Percentiles rank a stretch among this genome's conserved stretches.
Evolutionary conservation across 2,888 invertebrate genomes (phyloP).

Genomic region (Ormyrus nitidulus): DNA sequence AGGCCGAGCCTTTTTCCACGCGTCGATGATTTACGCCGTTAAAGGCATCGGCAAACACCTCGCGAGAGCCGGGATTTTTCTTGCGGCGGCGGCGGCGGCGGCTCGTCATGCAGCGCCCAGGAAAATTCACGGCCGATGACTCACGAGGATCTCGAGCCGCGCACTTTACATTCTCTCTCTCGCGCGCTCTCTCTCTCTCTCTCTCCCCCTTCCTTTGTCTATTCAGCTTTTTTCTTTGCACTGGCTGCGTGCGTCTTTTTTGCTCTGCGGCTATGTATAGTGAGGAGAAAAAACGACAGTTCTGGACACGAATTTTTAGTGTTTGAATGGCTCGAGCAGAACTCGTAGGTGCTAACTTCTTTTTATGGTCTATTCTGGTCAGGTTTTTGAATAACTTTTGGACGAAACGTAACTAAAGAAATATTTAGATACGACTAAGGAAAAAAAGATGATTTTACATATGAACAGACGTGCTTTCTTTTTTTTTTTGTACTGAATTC

Average conservation of each 20-base stretch:
- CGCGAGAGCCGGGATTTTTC: conserved; percentile 35
- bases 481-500: too few relatives aligned
- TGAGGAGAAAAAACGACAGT: conserved; percentile 5
- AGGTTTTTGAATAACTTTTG: not conserved
- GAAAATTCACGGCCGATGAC: conserved; percentile 55
- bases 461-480: too few relatives aligned
- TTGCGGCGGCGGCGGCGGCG: not conserved
- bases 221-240: conserved; percentile 11
- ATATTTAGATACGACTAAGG: too few relatives aligned
- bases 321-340: not conserved
- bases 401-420: too few relatives aligned
- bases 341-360: not conserved
- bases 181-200: not conserved
- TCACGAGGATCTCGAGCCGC: conserved; percentile 38
- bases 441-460: too few relatives aligned
- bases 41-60: conserved; percentile 52
- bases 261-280: conserved; percentile 5
- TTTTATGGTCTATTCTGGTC: not conserved
- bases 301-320: conserved; percentile 9
- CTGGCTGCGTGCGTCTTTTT: conserved; percentile 6
- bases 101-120: conserved; percentile 32
- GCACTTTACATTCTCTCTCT: conserved; percentile 24
- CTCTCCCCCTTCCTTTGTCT: conserved; percentile 20
- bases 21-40: conserved; percentile 47
- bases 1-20: conserved; percentile 16